Conservation (phyloP, 2,888 invertebrate species). For the Agriotes lineatus region DNA sequence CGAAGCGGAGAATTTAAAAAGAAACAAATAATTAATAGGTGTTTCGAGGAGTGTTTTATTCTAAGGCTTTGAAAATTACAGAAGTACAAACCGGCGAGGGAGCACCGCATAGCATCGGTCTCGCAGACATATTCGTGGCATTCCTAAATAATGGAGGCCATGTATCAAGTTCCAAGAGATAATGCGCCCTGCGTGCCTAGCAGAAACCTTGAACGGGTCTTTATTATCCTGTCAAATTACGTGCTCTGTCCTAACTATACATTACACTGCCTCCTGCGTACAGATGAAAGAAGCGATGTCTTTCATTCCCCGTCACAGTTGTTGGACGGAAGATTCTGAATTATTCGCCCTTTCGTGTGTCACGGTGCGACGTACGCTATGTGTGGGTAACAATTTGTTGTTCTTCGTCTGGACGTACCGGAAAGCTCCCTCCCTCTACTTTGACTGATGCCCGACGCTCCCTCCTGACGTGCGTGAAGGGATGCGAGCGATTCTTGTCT, state of each 20-base stretch:
- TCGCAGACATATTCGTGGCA: constrained; percentile 52
- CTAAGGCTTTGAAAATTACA: constrained; percentile 39
- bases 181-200: constrained; percentile 60
- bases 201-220: constrained; percentile 61
- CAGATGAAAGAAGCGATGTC: constrained; percentile 51
- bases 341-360: constrained; percentile 50
- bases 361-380: constrained; percentile 45
- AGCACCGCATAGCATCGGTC: constrained; percentile 41
- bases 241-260: constrained; percentile 55
- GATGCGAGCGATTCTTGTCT: constrained; percentile 29
- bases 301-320: constrained; percentile 50
- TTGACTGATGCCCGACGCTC: constrained; percentile 2
- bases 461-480: constrained; percentile 27
- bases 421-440: constrained; percentile 19
- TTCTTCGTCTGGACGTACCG: constrained; percentile 19
- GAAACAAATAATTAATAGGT: neutral
- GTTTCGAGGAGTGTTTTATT: constrained; percentile 13
- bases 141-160: constrained; percentile 61
- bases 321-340: constrained; percentile 51
- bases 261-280: constrained; percentile 47
- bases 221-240: constrained; percentile 64
- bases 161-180: constrained; percentile 59
- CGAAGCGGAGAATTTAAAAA: neutral
- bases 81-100: constrained; percentile 31
- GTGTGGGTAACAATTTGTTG: constrained; percentile 43